Evolutionary conservation across 2,888 invertebrate genomes (phyloP), one percentile per base, ranked within the genome.

Genomic region (Drosophila cyrtoloma): DNA sequence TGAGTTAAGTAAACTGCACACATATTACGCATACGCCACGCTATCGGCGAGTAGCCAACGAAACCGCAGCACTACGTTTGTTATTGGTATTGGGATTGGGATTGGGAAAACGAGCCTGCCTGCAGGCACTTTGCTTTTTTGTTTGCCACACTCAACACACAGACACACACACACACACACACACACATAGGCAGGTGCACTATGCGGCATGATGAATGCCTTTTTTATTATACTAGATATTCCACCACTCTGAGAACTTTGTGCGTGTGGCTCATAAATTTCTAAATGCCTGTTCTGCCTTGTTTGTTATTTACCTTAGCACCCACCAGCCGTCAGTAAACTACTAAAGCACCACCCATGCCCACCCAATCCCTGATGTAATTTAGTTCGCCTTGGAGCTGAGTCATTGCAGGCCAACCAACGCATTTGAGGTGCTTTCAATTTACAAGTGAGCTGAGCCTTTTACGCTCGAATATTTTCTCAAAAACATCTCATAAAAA

Each of bases 241-340:
- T 35, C 64, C 63, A 42, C 33, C 56, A 47, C 32, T 28, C 50
- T 47, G 50, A 67, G 62, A 70, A 66, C 55, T 71, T 66, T 71
- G 75, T 62, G 86, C 72, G 68, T 73, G 56, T 74, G 51, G 70
- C 81, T 89, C 89, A 89, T 84, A 81, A 74, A 84, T 89, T 81
- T 76, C 72, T 76, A 86, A 84, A 81, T 75, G 74, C 71, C 52
- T 60, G 32, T 37, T 32, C 47, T 22, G 51, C 26, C 26, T 22
- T 52, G 47, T 30, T 65, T 50, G 50, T 26, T 65, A 5, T 53
- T 52, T 42, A 65, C n/a, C 65, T 26, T 10, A n/a, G 19, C 26
- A 26, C 37, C n/a, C 26, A 26, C 26, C 26, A n/a, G 28, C 5
- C 19, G 22, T 7, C 47, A 26, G 26, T 47, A 28, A 51, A 28